phyloP scores from a whole-genome alignment of 2,888 invertebrate species.

The Machimus rusticus region DNA sequence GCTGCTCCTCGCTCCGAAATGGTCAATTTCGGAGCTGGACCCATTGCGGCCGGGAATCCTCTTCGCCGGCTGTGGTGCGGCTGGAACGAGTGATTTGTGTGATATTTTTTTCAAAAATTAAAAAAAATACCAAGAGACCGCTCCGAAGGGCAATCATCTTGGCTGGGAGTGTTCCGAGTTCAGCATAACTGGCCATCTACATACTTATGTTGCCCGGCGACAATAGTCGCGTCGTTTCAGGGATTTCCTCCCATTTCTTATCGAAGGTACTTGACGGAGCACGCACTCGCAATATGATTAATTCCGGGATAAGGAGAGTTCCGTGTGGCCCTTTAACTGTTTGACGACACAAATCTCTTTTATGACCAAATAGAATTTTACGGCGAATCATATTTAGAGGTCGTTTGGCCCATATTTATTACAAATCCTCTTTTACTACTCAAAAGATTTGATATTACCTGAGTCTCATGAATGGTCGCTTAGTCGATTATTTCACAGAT shows the following conservation, averaged over 20 bases:
- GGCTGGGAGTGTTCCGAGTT: constrained; percentile 2
- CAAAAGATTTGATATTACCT: background rate
- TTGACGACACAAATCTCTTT: constrained; percentile 5
- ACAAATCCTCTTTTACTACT: background rate
- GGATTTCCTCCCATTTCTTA: background rate
- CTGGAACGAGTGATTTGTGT: constrained; percentile 3
- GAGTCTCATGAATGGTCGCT: background rate
- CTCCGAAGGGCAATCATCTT: background rate
- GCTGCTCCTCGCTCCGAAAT: background rate
- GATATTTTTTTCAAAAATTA: background rate
- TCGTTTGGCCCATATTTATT: background rate
- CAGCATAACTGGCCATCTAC: background rate
- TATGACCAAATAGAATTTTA: background rate
- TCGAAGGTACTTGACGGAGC: background rate
- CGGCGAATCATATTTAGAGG: background rate
- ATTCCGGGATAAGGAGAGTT: background rate
- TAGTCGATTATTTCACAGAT: background rate
- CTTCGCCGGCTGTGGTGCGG: background rate
- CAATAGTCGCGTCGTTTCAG: background rate
- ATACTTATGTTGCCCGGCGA: constrained; percentile 1
- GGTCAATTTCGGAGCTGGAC: background rate
- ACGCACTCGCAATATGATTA: constrained; percentile 17
- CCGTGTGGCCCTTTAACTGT: constrained; percentile 5
- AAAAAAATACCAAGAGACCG: background rate
- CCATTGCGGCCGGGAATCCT: background rate